These are phyloP conservation scores for Taenaris catops DNA, from an alignment of 2,888 invertebrate species.

Conservation along the genomic window DNA sequence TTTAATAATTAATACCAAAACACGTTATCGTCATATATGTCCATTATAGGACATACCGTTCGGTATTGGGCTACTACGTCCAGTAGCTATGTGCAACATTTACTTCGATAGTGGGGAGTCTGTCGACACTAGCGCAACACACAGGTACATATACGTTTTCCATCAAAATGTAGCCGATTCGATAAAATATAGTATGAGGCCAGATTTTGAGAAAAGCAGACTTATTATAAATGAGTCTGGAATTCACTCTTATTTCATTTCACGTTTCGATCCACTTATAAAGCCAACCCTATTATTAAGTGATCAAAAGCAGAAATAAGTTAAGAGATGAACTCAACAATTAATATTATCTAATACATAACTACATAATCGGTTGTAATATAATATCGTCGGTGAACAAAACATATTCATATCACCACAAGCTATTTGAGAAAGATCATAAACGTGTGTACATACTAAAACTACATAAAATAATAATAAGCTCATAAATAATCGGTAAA, in stretches of 20 bases:
- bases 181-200: conserved; percentile 43
- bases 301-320: conserved; percentile 47
- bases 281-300: conserved; percentile 6
- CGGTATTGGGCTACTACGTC: no score
- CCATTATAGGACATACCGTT: no score
- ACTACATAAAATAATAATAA: conserved; percentile 39
- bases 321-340: conserved; percentile 42
- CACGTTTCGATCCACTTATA: conserved; percentile 35
- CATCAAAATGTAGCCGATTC: conserved; percentile 49
- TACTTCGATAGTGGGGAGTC: no score
- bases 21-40: no score
- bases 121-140: conserved; percentile 65
- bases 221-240: conserved; percentile 40
- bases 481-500: conserved; percentile 33
- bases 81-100: no score
- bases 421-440: conserved; percentile 52
- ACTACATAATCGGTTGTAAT: no score
- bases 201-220: conserved; percentile 52
- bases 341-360: conserved; percentile 48
- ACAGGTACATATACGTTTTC: conserved; percentile 64
- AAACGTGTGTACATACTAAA: conserved; percentile 36
- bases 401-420: conserved; percentile 54
- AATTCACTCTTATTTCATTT: conserved; percentile 44
- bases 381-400: conserved; percentile 51
- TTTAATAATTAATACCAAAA: no score